phyloP scores from a whole-genome alignment of 2,797 vertebrate genomes.

The Chiroxiphia lanceolata region DNA sequence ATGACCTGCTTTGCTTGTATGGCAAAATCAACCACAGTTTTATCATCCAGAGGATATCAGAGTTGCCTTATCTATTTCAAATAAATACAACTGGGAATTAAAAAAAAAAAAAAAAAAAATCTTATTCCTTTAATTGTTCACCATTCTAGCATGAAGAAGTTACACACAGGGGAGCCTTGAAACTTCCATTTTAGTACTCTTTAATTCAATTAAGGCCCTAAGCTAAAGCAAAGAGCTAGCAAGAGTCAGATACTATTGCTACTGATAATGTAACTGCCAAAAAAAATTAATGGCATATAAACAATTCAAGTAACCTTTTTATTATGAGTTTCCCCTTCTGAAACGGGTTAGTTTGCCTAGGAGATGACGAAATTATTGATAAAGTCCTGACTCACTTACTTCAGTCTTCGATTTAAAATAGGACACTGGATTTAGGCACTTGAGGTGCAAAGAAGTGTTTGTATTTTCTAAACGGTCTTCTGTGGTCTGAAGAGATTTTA shows the following conservation, averaged over 20 bases:
- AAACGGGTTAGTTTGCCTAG: neutral
- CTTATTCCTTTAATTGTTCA: slow-evolving; percentile 36
- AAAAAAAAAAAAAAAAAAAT: neutral
- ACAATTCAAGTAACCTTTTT: slow-evolving; percentile 9
- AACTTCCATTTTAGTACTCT: slow-evolving; percentile 42
- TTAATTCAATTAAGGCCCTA: slow-evolving; percentile 62
- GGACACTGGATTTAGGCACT: neutral
- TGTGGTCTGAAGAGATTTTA: slow-evolving; percentile 26
- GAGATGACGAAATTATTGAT: neutral
- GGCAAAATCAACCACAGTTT: neutral
- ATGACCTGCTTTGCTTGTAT: slow-evolving; percentile 27
- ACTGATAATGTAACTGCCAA: slow-evolving; percentile 41
- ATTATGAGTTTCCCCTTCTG: neutral
- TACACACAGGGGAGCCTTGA: slow-evolving; percentile 45
- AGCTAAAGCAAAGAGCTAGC: slow-evolving; percentile 46
- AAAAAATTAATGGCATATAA: slow-evolving; percentile 35
- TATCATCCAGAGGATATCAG: neutral
- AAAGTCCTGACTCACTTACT: neutral
- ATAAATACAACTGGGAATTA: neutral
- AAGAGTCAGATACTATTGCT: slow-evolving; percentile 36
- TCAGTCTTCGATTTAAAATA: slow-evolving; percentile 2
- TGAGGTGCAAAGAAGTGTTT: neutral
- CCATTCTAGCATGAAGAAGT: neutral
- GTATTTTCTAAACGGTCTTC: slow-evolving; percentile 35
- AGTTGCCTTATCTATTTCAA: slow-evolving; percentile 6